These are phyloP conservation scores for Ochotona curzoniae DNA, from an alignment of 2,113 vertebrate species.

Conservation along the genomic window DNA sequence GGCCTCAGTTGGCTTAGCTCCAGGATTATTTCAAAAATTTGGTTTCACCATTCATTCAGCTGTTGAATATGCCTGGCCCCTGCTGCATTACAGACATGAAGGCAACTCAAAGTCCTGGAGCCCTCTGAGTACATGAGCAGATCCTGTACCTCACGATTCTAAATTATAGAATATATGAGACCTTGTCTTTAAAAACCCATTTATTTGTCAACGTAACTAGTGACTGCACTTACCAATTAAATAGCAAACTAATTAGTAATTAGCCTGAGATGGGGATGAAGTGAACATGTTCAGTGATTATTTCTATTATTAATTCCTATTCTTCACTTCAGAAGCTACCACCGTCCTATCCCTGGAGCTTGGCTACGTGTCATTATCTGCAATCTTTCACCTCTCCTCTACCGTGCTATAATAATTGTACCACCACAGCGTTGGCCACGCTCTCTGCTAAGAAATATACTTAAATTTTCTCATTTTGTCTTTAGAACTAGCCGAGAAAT, in stretches of 20 bases:
- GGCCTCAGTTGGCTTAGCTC: not conserved
- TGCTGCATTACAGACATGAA: slow-evolving; percentile 1
- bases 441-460: not conserved
- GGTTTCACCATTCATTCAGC: slow-evolving; percentile 31
- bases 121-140: slow-evolving; percentile 9
- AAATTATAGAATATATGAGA: slow-evolving; percentile 68
- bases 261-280: slow-evolving; percentile 29
- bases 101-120: not conserved
- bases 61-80: slow-evolving; percentile 50
- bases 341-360: not conserved
- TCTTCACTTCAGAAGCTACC: slow-evolving; percentile 17
- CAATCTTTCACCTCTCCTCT: not conserved
- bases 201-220: slow-evolving; percentile 71
- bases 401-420: not conserved
- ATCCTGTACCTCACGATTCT: slow-evolving; percentile 37
- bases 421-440: not conserved
- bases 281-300: slow-evolving; percentile 40
- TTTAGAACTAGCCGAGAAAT: not conserved
- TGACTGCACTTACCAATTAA: slow-evolving; percentile 52
- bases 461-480: not conserved
- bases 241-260: slow-evolving; percentile 59
- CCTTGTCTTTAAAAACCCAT: slow-evolving; percentile 49
- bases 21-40: not conserved
- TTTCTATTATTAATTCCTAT: slow-evolving; percentile 65
- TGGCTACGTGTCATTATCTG: not conserved